Base-by-base conservation (phyloP, 2,888 invertebrate species). In the Ceraclea dissimilis region DNA sequence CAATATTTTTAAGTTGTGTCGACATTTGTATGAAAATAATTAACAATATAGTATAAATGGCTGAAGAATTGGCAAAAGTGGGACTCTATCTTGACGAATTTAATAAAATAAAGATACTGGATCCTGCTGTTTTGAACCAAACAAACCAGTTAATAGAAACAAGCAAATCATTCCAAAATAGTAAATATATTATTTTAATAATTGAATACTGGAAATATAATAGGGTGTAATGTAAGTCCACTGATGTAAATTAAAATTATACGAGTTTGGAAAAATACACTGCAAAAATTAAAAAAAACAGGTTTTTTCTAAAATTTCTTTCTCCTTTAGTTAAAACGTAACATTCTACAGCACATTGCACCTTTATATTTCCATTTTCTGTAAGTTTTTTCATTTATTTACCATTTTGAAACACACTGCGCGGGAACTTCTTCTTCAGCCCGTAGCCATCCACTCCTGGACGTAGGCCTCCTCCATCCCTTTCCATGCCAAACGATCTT, bases 71-170 rank as follows among this genome's bases (percentile, higher is more conserved):
- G 60, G 77, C 81, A 59, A 87, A 85, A 69, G 81, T 83, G 55
- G 92, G 93, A 50, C 79, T 96, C 55, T 92, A 85, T 71, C 89
- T 95, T 63, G 94, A 96, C 70, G 94, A 96, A 71, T 81, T 92
- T 49, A 88, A 91, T 75, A 73, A 79, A 56, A 54, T 91, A 57
- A 76, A 89, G 49, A 84, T 90, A 56, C 74, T 91, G 57, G 86
- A 91, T 69, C 90, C 90, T 0, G 84, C 85, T 63, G 82, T 88
- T 43, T 78, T 87, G 11, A 85, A 84, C 65, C 88, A 93, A 70
- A 91, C 92, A 2, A 82, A 80, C 59, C 88, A 93, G 70, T 71
- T 95, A 51, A 88, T 86, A 70, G 88, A 91, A 64, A 90, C 91
- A 67, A 93, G 93, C 69, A 83, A 87, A 67, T 88, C 88, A 66